Evolutionary conservation across 2,113 vertebrate species (phyloP).

Genomic region (Lamprotornis superbus): DNA sequence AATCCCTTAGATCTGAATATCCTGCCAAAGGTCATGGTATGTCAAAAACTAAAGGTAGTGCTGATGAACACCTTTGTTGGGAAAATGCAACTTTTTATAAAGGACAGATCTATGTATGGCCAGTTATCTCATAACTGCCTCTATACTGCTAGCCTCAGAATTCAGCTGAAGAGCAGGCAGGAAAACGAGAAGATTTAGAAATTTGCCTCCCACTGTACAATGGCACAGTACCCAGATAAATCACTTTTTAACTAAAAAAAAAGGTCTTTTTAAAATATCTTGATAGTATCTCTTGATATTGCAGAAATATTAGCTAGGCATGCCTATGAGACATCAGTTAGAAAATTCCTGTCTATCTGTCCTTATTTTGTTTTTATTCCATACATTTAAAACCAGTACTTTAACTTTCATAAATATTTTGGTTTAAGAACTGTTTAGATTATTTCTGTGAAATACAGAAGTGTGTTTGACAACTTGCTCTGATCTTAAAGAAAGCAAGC

Average conservation of each 20-base stretch:
- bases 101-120: neutral
- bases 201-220: neutral
- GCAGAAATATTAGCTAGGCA: neutral
- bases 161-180: neutral
- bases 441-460: neutral
- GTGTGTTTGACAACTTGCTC: neutral
- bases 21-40: neutral
- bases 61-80: neutral
- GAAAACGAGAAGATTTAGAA: neutral
- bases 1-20: neutral
- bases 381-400: neutral
- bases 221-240: neutral
- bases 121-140: neutral
- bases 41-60: neutral
- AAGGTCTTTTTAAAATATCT: neutral
- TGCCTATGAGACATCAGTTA: neutral
- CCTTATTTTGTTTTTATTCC: neutral
- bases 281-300: no score
- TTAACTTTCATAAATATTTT: neutral
- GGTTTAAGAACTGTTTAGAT: neutral
- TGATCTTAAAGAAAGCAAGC: neutral
- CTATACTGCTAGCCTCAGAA: neutral
- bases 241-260: neutral
- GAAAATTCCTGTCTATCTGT: neutral
- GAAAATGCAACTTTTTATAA: neutral